Evolutionary conservation across 2,113 vertebrate species (phyloP), one percentile per base, ranked within the genome.

Genomic region (Fukomys damarensis): DNA sequence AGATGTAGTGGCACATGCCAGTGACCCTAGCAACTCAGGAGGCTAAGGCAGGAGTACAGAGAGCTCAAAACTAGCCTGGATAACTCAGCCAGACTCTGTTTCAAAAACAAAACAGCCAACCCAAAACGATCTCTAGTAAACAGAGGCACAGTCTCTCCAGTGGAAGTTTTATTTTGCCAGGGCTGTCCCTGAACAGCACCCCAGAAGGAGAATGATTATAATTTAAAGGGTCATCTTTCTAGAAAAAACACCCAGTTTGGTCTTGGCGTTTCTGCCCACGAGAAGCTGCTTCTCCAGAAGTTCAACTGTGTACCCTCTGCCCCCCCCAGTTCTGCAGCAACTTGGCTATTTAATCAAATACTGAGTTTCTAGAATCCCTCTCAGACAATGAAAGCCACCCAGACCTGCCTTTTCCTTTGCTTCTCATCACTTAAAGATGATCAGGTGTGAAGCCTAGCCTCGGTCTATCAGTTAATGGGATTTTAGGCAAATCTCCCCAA

Each of bases 401-500:
- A 86, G 8, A 81, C 3, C 49, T 43, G 22, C 43, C 43, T 90
- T 90, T 74, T 28, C 43, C 43, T 93, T 61, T 80, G 22, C 56
- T 94, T 92, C 74, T 82, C 35, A 66, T 8, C 43, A 24, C 58
- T 63, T 89, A 86, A 74, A 93, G 52, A 82, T 68, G 41, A 95
- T 49, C 56, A 91, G 4, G n/a, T 24, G 54, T 92, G 35, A 92
- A 87, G 65, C 94, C 41, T 41, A 95, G 65, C 38, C 24, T 59
- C 68, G 22, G 11, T 38, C 56, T n/a, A 90, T 80, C 63, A 80
- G 56, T 30, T 80, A 90, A 38, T 81, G 32, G n/a, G 58, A 81
- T 63, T 68, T 93, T 19, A 81, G 19, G 46, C n/a, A 85, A 91
- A 84, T 82, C 28, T 68, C 43, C 70, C 87, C 61, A 93, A 96